Evolutionary conservation across 35 echinoderm and acorn worm species (phyloP).

Genomic region (Hemicentrotus pulcherrimus): DNA sequence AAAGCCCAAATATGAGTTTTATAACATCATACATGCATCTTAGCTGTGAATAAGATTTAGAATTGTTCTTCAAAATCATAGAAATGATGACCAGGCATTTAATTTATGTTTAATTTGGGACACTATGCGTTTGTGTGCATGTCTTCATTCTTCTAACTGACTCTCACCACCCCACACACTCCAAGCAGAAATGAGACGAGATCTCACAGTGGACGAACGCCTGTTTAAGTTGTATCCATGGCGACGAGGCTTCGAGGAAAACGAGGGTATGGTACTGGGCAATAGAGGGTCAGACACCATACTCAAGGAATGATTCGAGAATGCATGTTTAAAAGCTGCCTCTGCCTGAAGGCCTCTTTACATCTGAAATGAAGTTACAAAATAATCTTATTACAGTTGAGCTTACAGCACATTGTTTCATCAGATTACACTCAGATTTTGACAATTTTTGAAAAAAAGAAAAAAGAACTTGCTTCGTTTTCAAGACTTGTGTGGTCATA

Average conservation of each 20-base stretch:
- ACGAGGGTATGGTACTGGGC: background rate
- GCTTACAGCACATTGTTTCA: background rate
- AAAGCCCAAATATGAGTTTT: too few species aligned
- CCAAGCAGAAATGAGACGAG: slow-evolving; percentile 22
- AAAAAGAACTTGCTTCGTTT: background rate
- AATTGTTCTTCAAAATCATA: too few species aligned
- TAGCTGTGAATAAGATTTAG: too few species aligned
- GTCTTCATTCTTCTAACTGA: background rate
- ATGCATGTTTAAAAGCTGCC: background rate
- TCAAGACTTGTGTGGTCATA: background rate
- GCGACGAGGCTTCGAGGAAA: slow-evolving; percentile 48
- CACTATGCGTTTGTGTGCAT: background rate
- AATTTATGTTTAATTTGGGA: too few species aligned
- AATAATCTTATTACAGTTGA: background rate
- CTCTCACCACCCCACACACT: background rate
- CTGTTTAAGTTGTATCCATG: slow-evolving; percentile 50
- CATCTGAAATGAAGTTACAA: background rate
- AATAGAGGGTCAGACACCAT: background rate
- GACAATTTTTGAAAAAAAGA: background rate
- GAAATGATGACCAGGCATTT: too few species aligned
- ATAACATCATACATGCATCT: too few species aligned
- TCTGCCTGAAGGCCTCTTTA: background rate
- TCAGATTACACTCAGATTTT: too few species aligned
- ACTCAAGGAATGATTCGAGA: background rate
- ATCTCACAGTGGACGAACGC: slow-evolving; percentile 16